Evolutionary conservation across 2,797 vertebrate genomes (phyloP), one percentile per base, ranked within the genome.

Genomic region (Euphonia xanthogaster): DNA sequence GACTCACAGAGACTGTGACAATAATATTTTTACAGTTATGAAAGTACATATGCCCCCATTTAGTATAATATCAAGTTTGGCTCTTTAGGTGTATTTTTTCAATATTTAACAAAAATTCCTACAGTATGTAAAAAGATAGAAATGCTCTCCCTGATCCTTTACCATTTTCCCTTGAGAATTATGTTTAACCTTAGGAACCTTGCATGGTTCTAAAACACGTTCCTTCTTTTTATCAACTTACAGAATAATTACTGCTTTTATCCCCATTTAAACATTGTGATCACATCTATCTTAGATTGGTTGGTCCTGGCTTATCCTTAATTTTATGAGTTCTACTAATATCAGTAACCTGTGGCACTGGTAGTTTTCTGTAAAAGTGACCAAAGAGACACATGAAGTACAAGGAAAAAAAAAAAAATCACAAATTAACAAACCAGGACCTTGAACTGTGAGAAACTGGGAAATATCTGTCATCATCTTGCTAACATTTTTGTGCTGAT

Each of bases 311-410:
- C 9, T 88, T 93, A 93, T 86, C 72, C 79, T 93, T 93, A 95
- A 94, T 96, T 65, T 74, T 94, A 77, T 35, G 50, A 95, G 62
- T 96, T 96, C 77, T 79, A 53, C 45, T 91, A 78, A 94, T 92
- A 76, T 58, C 53, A 91, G 94, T 96, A 96, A 94, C 11, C 48
- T 93, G 57, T 75, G 6, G 20, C 21, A 54, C 42, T 61, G 39
- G 35, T 47, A 77, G 48, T 83, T 88, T 96, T 87, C 48, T 78
- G n/a, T 71, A 86, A 61, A 54, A 58, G 33, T 25, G 21, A 54
- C 66, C 72, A 73, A 71, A 73, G 39, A 79, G 62, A 95, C 25
- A 71, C 5, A 35, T 12, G 45, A 87, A 88, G 27, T 51, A 72
- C 31, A 67, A 61, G 22, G 3, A 17, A 18, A 40, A 7, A 47